These are phyloP conservation scores for Noctua janthina DNA, from an alignment of 2,888 invertebrate genomes.

Conservation along the genomic window DNA sequence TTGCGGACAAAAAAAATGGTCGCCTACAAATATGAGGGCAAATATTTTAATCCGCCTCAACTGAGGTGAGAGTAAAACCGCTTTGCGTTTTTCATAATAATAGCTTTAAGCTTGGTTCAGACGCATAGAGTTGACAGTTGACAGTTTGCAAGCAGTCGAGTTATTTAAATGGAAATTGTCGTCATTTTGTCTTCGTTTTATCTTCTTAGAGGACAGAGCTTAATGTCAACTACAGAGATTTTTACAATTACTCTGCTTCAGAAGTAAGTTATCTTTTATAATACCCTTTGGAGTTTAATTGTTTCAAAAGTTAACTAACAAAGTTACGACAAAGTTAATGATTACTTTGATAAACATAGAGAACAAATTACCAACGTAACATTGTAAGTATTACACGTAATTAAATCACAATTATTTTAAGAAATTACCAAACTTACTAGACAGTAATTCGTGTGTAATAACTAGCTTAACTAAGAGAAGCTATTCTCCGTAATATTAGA, in stretches of 20 bases:
- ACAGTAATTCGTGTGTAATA: conserved; percentile 28
- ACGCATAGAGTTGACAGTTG: conserved; percentile 42
- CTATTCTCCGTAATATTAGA: conserved; percentile 22
- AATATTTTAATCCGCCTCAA: conserved; percentile 67
- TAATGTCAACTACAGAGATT: conserved; percentile 32
- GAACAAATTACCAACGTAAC: conserved; percentile 17
- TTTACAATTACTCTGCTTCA: conserved; percentile 32
- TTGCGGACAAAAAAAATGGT: conserved; percentile 55
- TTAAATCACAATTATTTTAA: conserved; percentile 36
- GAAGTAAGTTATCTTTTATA: conserved; percentile 14
- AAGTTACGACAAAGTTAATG: conserved; percentile 27
- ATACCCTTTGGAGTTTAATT: conserved; percentile 8
- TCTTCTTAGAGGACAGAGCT: conserved; percentile 33
- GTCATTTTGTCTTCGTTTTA: conserved; percentile 43
- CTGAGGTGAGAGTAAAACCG: conserved; percentile 65
- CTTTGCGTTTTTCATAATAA: conserved; percentile 65
- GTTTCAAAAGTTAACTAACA: conserved; percentile 5
- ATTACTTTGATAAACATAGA: conserved; percentile 18
- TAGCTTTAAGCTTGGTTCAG: conserved; percentile 57
- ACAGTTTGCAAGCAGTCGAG: conserved; percentile 46
- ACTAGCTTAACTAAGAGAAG: conserved; percentile 24
- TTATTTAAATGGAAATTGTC: conserved; percentile 58
- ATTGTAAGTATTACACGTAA: conserved; percentile 28
- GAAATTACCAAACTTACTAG: conserved; percentile 30
- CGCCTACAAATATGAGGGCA: conserved; percentile 64